Evolutionary conservation across 2,888 invertebrate species (phyloP).

Genomic region (Gibbula magus): DNA sequence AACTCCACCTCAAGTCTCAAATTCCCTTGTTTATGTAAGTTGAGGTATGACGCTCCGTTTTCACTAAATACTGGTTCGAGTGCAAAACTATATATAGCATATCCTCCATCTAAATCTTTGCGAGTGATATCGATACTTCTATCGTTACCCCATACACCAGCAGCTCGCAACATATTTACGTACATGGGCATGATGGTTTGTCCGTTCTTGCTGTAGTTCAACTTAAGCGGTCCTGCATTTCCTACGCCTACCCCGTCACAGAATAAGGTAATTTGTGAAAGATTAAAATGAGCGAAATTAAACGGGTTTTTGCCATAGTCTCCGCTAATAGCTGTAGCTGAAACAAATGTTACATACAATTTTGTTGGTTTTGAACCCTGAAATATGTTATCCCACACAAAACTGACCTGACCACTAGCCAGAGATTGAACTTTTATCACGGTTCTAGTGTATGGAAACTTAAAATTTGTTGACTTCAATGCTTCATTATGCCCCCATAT

Average conservation of each 20-base stretch:
- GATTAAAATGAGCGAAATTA: not conserved
- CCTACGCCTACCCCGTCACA: not conserved
- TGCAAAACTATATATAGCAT: no score
- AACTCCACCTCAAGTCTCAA: no score
- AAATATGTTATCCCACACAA: not conserved
- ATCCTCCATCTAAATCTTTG: no score
- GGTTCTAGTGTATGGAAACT: not conserved
- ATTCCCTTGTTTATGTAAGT: no score
- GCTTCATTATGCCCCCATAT: slow-evolving; percentile 32
- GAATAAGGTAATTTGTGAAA: not conserved
- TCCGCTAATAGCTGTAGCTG: not conserved
- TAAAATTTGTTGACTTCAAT: not conserved
- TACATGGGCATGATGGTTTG: not conserved
- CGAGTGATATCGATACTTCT: no score
- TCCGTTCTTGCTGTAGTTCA: no score
- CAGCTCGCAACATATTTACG: not conserved
- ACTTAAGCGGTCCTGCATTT: not conserved
- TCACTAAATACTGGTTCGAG: no score
- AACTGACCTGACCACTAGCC: not conserved
- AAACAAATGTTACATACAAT: not conserved
- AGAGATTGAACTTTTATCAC: not conserved
- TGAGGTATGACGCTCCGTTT: no score
- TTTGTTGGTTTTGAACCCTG: not conserved
- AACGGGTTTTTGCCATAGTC: not conserved
- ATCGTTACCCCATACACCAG: not conserved